phyloP scores from a whole-genome alignment of 2,888 invertebrate genomes.

The Rutpela maculata region DNA sequence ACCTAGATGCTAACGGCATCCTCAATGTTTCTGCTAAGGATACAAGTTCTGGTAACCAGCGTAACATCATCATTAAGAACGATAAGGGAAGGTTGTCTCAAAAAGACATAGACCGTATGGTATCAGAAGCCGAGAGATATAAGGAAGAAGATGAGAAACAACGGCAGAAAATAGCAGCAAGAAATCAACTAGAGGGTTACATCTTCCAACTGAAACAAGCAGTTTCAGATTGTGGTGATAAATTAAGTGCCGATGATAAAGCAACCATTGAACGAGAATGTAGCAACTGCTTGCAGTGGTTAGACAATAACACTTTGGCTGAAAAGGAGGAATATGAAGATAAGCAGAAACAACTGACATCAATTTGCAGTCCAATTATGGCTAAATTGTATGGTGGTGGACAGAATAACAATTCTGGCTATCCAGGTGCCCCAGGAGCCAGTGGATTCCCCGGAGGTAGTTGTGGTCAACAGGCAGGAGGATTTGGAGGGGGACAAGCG shows the following conservation, averaged over 20 bases:
- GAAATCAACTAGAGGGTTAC: constrained; percentile 84
- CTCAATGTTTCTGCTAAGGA: constrained; percentile 78
- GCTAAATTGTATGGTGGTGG: constrained; percentile 73
- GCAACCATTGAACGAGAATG: constrained; percentile 74
- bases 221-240: constrained; percentile 79
- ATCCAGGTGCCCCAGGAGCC: neutral
- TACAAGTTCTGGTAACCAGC: constrained; percentile 79
- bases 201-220: constrained; percentile 83
- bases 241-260: constrained; percentile 76
- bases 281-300: constrained; percentile 81
- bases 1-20: constrained; percentile 85
- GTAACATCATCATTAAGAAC: constrained; percentile 88
- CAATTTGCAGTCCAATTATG: constrained; percentile 78
- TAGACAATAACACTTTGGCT: constrained; percentile 80
- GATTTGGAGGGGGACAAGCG: constrained; percentile 27
- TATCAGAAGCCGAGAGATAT: constrained; percentile 83
- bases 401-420: constrained; percentile 24
- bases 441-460: constrained; percentile 18
- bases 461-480: constrained; percentile 30
- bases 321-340: constrained; percentile 81
- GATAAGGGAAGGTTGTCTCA: constrained; percentile 88
- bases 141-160: constrained; percentile 84
- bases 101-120: constrained; percentile 88
- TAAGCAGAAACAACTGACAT: constrained; percentile 74
- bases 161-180: constrained; percentile 79